Percentiles rank a stretch among this genome's conserved stretches.
Evolutionary conservation across 2,888 invertebrate genomes (phyloP).

Genomic region (Melieria crassipennis): DNA sequence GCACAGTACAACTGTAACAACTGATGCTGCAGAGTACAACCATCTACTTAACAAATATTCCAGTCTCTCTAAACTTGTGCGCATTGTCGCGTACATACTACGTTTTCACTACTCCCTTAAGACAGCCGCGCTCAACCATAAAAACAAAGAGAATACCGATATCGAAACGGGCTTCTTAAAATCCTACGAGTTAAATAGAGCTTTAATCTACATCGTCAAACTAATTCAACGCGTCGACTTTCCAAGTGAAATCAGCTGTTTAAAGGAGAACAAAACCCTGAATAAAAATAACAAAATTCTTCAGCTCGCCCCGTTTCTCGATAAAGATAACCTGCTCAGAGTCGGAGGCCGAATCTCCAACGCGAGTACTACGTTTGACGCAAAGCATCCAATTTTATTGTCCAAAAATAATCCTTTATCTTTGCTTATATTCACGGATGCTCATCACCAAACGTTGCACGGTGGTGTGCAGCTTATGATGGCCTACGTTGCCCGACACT

Average conservation of each 20-base stretch:
- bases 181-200: neutral
- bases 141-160: too few species aligned
- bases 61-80: constrained; percentile 2
- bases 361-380: constrained; percentile 8
- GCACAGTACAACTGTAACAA: neutral
- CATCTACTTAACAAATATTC: neutral
- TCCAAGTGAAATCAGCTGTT: neutral
- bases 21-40: neutral
- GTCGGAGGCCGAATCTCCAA: constrained; percentile 38
- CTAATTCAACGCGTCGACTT: constrained; percentile 8
- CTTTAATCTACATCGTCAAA: neutral
- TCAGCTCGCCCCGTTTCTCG: constrained; percentile 36
- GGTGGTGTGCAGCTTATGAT: constrained; percentile 17
- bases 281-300: constrained; percentile 5
- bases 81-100: neutral
- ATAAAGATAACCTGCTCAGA: constrained; percentile 18
- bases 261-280: neutral
- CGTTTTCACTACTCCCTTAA: neutral
- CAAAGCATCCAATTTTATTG: constrained; percentile 19
- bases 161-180: too few species aligned
- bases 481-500: constrained; percentile 22
- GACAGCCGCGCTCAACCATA: too few species aligned
- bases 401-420: constrained; percentile 20
- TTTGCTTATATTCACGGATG: constrained; percentile 29
- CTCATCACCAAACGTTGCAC: constrained; percentile 30